Base-by-base conservation (phyloP, 2,113 vertebrate species). In the Elephas maximus region DNA sequence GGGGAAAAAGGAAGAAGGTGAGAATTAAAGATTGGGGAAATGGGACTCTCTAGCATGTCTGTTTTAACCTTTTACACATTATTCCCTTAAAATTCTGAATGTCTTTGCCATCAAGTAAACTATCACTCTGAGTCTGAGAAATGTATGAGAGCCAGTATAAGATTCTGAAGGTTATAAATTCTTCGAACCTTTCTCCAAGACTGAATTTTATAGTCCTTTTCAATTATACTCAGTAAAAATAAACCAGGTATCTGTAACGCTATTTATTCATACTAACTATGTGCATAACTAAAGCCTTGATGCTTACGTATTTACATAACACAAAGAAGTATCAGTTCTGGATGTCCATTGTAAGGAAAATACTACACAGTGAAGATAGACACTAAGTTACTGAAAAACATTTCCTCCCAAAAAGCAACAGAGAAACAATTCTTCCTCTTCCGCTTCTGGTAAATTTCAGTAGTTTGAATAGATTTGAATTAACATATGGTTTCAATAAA, bases 401-500 rank as follows among this genome's bases (percentile, higher is more conserved):
- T 91, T 78, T 83, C 37, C n/a, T 83, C 69, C 28, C 15, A 4
- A 41, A 90, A 95, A 81, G 5, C 4, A 44, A 80, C 76, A 93
- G 51, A 91, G 33, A 94, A 89, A 88, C 44, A 91, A 67, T 76
- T 87, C 37, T 96, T 95, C 37, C 76, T 86, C 77, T 95, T 95
- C 21, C 1, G 2, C 41, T 94, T 94, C 65, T 88, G 80, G 87
- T 94, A 96, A 92, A 96, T 94, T 95, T 94, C 95, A 91, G 88
- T 95, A 93, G 57, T 94, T 97, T 90, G 57, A 95, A 12, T 60
- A 81, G 88, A 94, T 92, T 83, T 90, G 88, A 94, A 90, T 90
- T 97, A 79, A 92, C 92, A 96, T 93, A 79, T 86, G 81, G 67
- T 87, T 95, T 96, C 41, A 86, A 92, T 96, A 95, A 97, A 96